phyloP scores from a whole-genome alignment of 2,888 invertebrate genomes.

The Chaetogeoica ovagalla region DNA sequence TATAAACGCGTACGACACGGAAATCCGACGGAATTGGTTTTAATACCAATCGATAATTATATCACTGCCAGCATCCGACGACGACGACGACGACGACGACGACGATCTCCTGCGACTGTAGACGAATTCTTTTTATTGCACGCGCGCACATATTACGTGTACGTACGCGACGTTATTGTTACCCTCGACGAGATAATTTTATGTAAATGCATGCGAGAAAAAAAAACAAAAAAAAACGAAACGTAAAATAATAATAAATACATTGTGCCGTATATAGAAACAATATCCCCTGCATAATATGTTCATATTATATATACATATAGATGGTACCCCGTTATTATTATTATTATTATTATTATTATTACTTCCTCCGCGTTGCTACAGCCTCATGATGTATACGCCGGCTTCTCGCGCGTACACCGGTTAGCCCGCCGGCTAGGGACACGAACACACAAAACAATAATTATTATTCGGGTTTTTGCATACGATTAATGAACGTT shows the following conservation, averaged over 20 bases:
- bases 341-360: constrained; percentile 45
- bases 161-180: background rate
- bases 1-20: too few species aligned
- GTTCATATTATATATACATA: too few species aligned
- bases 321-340: constrained; percentile 30
- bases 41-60: too few species aligned
- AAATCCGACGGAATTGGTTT: too few species aligned
- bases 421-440: constrained; percentile 46
- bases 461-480: constrained; percentile 50
- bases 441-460: constrained; percentile 24
- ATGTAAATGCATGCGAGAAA: constrained; percentile 44
- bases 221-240: background rate
- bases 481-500: constrained; percentile 53
- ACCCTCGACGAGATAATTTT: constrained; percentile 48
- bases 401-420: background rate
- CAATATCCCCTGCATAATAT: constrained; percentile 30
- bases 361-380: constrained; percentile 13
- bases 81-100: too few species aligned
- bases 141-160: too few species aligned
- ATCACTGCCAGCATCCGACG: too few species aligned
- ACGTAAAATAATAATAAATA: background rate
- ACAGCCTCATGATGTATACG: too few species aligned
- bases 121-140: too few species aligned
- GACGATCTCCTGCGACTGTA: too few species aligned
- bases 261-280: constrained; percentile 24